Evolutionary conservation across 2,888 invertebrate genomes (phyloP).

Genomic region (Noctua pronuba): DNA sequence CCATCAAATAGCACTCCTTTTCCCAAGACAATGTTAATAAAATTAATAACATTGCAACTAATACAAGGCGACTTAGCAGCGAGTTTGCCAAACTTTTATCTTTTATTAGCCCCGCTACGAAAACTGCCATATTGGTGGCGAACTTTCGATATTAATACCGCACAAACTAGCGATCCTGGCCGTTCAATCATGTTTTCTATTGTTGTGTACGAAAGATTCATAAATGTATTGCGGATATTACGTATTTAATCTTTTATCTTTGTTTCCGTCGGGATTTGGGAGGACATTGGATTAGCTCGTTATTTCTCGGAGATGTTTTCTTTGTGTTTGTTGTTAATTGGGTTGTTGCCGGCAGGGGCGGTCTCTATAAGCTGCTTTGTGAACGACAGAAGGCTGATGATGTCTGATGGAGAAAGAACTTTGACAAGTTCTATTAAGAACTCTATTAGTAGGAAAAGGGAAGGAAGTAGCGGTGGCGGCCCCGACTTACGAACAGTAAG

Average conservation of each 20-base stretch:
- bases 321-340: conserved; percentile 50
- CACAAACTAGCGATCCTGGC: conserved; percentile 64
- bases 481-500: no score
- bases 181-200: conserved; percentile 61
- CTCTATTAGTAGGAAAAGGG: not conserved
- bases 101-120: conserved; percentile 76
- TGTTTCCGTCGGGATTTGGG: conserved; percentile 48
- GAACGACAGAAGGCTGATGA: not conserved
- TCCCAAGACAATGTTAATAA: conserved; percentile 45
- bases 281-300: conserved; percentile 54
- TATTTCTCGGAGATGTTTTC: conserved; percentile 35
- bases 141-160: conserved; percentile 80
- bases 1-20: conserved; percentile 4
- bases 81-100: conserved; percentile 78
- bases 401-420: not conserved
- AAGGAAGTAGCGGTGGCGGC: no score
- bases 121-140: conserved; percentile 76
- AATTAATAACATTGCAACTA: conserved; percentile 72
- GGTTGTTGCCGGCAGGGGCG: conserved; percentile 14
- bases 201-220: conserved; percentile 58
- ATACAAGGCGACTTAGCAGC: conserved; percentile 75
- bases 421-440: not conserved
- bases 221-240: conserved; percentile 62
- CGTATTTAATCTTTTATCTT: conserved; percentile 61
- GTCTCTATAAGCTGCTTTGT: conserved; percentile 12